Evolutionary conservation across 2,113 vertebrate species (phyloP), one percentile per base, ranked within the genome.

Genomic region (Plecotus auritus): DNA sequence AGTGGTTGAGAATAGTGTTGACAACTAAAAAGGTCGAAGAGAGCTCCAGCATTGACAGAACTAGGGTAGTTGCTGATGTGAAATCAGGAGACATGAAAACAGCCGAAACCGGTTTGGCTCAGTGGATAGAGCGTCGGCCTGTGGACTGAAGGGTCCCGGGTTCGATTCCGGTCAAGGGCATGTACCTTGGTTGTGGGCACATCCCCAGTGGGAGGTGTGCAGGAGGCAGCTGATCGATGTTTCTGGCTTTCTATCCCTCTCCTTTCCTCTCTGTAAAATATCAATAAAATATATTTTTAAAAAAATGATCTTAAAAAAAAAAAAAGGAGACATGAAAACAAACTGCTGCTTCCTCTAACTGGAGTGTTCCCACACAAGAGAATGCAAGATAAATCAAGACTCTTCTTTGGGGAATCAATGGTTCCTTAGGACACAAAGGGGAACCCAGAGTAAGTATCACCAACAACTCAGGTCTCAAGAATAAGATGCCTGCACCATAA

Each of bases 1-100:
- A 88, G 92, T 94, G 96, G 88, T 37, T 85, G 35, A 85, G 17
- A 96, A 45, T 9, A 35, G 42, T 45, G 70, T 47, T 81, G 82
- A 40, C 74, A 64, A n/a, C 32, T 32, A 14, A 16, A 47, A 47
- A 94, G 67, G 11, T 66, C 35, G 8, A 90, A 37, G 35, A 74
- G 22, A 74, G 66, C 54, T 59, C 59, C 22, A 45, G 23, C 87
- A 67, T 16, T 35, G 30, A 61, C 7, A 40, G 49, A 81, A 81
- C 23, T 11, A 30, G n/a, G 67, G 28, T n/a, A 66, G 82, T 0
- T 77, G 37, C 70, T 77, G 30, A 78, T 40, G 22, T 20, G 47
- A 78, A 76, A 40, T 78, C 22, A 47, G 54, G 45, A 88, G 51
- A 87, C 45, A 73, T 6, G 47, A 87, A 85, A 81, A 86, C 4